Base-by-base conservation (phyloP, 2,888 invertebrate genomes). In the Papilio demoleus region DNA sequence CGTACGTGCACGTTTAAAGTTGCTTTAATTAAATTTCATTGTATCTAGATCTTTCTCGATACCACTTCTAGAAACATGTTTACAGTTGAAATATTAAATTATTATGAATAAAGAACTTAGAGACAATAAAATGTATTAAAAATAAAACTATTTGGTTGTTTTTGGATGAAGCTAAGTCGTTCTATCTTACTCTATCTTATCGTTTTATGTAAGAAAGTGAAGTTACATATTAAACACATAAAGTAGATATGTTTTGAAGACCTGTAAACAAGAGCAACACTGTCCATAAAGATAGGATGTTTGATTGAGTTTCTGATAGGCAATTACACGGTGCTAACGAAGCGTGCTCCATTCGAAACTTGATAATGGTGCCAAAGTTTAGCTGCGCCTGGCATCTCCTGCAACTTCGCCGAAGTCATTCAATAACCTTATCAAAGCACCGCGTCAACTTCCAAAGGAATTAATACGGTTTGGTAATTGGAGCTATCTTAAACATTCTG, bases 231-330 rank as follows among this genome's bases (percentile, higher is more conserved):
- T 24, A 3, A 17, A 59, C 19, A 38, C 24, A 61, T 40, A n/a
- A 14, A 24, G 17, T 19, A 14, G n/a, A 31, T 17, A 38, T 50
- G 38, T 47, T 38, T 47, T 36, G 38, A 40, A 14, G 17, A 12
- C 24, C 60, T 31, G 27, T 36, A 17, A 50, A 60, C 17, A 14
- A 22, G 40, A 12, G 14, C 9, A 19, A 19, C 59, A 31, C 19
- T 45, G 42, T 61, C 22, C 14, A 6, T 60, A 27, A 36, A 47
- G 50, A 60, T 31, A 31, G 31, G 31, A 31, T 53, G 34, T 67
- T 67, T 62, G 56, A 67, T 62, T 34, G 45, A 67, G 62, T 67
- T 67, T 62, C 31, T 22, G 67, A 61, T 67, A 31, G 40, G 67
- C 60, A 61, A 67, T 67, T 61, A 61, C 53, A 53, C 17, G 66